A percentile compares a stretch with the other conserved stretches of the same genome.
Evolutionary conservation across 2,797 vertebrate genomes (phyloP).

Genomic region (Gallinago nigripennis): DNA sequence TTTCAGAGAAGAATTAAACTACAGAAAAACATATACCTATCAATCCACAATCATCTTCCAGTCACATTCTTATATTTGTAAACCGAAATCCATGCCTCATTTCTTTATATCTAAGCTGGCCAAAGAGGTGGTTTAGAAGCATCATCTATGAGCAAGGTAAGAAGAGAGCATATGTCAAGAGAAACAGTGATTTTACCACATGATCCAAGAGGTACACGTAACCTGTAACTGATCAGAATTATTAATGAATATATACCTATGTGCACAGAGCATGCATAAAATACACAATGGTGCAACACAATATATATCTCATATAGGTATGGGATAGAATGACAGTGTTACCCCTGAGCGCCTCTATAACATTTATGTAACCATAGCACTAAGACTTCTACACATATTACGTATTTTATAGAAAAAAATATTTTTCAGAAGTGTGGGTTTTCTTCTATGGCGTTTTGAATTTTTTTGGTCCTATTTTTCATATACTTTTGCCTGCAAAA

Average conservation of each 20-base stretch:
- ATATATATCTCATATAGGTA: neutral
- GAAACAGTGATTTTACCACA: neutral
- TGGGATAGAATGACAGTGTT: neutral
- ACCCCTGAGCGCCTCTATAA: neutral
- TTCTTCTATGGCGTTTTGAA: neutral
- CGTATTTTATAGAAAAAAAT: neutral
- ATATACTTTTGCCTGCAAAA: neutral
- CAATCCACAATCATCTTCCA: neutral
- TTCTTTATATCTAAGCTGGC: neutral
- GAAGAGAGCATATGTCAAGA: neutral
- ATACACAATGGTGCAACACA: neutral
- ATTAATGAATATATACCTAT: neutral
- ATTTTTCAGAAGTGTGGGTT: neutral
- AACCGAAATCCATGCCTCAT: neutral
- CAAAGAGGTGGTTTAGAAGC: neutral
- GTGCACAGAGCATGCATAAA: neutral
- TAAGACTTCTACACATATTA: neutral
- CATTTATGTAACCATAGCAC: neutral
- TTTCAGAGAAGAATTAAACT: neutral
- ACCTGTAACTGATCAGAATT: neutral
- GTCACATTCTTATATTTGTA: neutral
- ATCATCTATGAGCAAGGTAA: neutral
- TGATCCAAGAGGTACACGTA: neutral
- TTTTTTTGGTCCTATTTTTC: constrained; percentile 18
- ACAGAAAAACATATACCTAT: neutral